phyloP scores from a whole-genome alignment of 2,888 invertebrate genomes.

The Hypselothyrea guttata region DNA sequence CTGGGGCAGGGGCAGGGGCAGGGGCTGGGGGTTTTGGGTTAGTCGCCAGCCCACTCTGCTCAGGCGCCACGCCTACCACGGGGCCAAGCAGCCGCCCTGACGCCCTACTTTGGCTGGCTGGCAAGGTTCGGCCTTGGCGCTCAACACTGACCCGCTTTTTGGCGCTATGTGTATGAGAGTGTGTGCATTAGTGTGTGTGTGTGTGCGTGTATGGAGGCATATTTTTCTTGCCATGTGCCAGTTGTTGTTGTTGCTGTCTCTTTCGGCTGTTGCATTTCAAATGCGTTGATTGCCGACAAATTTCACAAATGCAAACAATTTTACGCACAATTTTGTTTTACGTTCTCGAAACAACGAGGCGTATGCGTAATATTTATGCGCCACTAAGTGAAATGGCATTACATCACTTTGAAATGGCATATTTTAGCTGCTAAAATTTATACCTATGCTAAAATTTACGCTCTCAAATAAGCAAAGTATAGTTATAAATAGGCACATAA shows the following conservation, averaged over 20 bases:
- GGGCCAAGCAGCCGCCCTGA: conserved; percentile 64
- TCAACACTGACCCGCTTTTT: conserved; percentile 75
- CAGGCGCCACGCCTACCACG: conserved; percentile 36
- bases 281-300: conserved; percentile 30
- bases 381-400: background rate
- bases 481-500: no score
- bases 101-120: conserved; percentile 68
- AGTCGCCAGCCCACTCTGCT: conserved; percentile 29
- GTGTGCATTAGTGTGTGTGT: conserved; percentile 17
- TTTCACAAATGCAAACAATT: conserved; percentile 39
- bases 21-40: conserved; percentile 38
- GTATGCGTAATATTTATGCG: conserved; percentile 33
- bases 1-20: background rate
- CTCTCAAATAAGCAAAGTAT: no score
- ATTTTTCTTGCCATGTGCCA: conserved; percentile 39
- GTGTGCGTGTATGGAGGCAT: conserved; percentile 38
- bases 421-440: no score
- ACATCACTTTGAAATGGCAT: no score
- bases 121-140: conserved; percentile 74
- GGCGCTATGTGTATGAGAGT: conserved; percentile 8
- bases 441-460: no score
- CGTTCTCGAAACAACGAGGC: conserved; percentile 12
- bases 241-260: conserved; percentile 27
- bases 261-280: conserved; percentile 55
- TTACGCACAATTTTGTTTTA: conserved; percentile 33